Conservation (phyloP, 1,140 invertebrate species). For the Lordiphosa mommai region DNA sequence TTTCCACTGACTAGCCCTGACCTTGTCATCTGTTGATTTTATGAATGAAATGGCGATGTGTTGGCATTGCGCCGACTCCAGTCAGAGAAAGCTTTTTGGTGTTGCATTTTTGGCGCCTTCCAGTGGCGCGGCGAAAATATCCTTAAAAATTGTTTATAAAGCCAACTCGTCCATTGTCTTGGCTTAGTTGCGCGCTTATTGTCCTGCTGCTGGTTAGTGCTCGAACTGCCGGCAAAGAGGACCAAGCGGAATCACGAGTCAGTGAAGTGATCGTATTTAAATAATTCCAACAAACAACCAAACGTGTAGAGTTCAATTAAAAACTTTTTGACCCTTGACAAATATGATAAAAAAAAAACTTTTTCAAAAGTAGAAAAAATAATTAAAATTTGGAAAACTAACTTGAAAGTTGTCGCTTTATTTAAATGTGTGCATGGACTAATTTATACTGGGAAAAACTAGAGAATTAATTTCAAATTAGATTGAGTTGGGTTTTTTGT, state of each 20-base stretch:
- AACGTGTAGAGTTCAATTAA: no score
- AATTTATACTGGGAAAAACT: no score
- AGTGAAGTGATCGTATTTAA: background rate
- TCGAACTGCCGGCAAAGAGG: background rate
- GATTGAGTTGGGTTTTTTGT: no score
- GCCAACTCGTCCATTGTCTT: slow-evolving; percentile 49
- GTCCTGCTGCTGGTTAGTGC: slow-evolving; percentile 20
- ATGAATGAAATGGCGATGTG: slow-evolving; percentile 52
- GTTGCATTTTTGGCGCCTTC: slow-evolving; percentile 53
- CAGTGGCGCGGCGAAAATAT: slow-evolving; percentile 32
- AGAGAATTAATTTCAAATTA: no score
- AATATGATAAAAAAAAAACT: no score
- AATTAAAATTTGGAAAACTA: no score
- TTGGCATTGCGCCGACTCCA: slow-evolving; percentile 29
- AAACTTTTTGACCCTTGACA: no score
- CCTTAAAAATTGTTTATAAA: slow-evolving; percentile 40
- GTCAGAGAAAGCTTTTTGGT: slow-evolving; percentile 39
- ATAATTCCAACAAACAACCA: no score
- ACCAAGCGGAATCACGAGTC: background rate
- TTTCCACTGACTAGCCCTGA: slow-evolving; percentile 31
- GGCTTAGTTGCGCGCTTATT: slow-evolving; percentile 66
- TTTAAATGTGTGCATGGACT: no score
- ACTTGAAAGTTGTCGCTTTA: no score
- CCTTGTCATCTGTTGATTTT: slow-evolving; percentile 66
- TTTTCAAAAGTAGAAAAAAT: no score